Evolutionary conservation across 2,113 vertebrate genomes (phyloP), one percentile per base, ranked within the genome.

Genomic region (Elaphurus davidianus): DNA sequence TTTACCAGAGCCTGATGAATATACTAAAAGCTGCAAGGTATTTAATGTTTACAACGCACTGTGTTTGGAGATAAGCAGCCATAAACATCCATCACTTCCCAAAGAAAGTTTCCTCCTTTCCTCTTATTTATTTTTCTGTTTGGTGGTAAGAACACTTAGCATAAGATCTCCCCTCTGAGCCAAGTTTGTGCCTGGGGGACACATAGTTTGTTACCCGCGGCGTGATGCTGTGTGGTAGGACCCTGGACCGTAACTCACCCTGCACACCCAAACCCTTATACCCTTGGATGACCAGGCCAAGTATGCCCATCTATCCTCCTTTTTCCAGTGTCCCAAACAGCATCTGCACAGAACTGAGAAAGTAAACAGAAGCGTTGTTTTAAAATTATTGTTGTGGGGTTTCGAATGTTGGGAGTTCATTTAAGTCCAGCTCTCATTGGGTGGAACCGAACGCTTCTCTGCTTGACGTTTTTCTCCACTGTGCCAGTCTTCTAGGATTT

Each of bases 151-250:
- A 30, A 50, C 17, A 5, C 40, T 9, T 25, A 5, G 21, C 30
- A 5, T 16, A 54, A 30, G 25, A 10, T 21, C 30, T 36, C 27
- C 30, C 21, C 47, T 59, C 19, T 3, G 33, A 25, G 23, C 59
- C 17, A 8, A 17, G 2, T 33, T 7, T 23, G 78, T 14, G 10
- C 1, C 30, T 12, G 0, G 2, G 33, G 7, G 6, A 11, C 4
- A 1, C 19, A 8, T 3, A 43, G 0, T 2, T 1, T 8, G 59
- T 36, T 40, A 13, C 3, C 23, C 0, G 6, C 0, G 1, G 47
- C 19, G 1, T 25, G 2, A 0, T 15, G 81, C 87, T 33, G 14
- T 15, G 45, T 3, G 0, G 3, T 4, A 1, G 67, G 15, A 5
- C 10, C 4, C 30, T 1, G 6, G 59, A 43, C 13, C 0, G 1